phyloP scores from a whole-genome alignment of 2,888 invertebrate genomes.

The Drosophila fungiperda region DNA sequence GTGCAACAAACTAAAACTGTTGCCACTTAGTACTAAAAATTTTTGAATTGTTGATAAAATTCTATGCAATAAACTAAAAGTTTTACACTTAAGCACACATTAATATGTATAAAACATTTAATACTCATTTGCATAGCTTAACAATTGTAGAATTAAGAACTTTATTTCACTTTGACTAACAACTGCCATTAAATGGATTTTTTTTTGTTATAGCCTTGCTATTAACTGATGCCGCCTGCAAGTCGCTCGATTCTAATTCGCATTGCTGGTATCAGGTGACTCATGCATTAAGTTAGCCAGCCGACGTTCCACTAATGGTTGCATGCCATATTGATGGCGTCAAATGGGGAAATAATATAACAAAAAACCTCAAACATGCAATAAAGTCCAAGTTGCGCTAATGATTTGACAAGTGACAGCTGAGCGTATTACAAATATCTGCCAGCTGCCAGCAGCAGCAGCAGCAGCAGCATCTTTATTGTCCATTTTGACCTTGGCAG shows the following conservation, averaged over 20 bases:
- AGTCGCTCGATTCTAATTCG: conserved; percentile 23
- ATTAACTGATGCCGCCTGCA: conserved; percentile 28
- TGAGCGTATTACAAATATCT: background rate
- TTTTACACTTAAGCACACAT: background rate
- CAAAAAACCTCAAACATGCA: conserved; percentile 15
- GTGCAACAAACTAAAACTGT: background rate
- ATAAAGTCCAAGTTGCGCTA: conserved; percentile 31
- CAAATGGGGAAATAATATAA: conserved; percentile 14
- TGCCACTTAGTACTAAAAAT: background rate
- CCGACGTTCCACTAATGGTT: conserved; percentile 50
- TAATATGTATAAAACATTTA: background rate
- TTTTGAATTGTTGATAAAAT: background rate
- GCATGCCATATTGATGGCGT: conserved; percentile 47
- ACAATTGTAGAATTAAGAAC: background rate
- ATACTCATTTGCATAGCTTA: background rate
- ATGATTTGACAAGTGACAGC: conserved; percentile 32
- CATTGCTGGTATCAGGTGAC: conserved; percentile 27
- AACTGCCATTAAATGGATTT: background rate
- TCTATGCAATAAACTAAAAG: background rate
- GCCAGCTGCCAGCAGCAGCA: conserved; percentile 44
- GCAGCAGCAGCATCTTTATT: conserved; percentile 52
- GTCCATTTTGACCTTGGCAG: conserved; percentile 66
- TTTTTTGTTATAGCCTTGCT: background rate
- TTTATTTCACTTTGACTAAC: background rate
- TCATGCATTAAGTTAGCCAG: conserved; percentile 10